These are phyloP conservation scores for Chaetodon trifasciatus DNA, from an alignment of 2,797 vertebrate genomes.

Conservation along the genomic window DNA sequence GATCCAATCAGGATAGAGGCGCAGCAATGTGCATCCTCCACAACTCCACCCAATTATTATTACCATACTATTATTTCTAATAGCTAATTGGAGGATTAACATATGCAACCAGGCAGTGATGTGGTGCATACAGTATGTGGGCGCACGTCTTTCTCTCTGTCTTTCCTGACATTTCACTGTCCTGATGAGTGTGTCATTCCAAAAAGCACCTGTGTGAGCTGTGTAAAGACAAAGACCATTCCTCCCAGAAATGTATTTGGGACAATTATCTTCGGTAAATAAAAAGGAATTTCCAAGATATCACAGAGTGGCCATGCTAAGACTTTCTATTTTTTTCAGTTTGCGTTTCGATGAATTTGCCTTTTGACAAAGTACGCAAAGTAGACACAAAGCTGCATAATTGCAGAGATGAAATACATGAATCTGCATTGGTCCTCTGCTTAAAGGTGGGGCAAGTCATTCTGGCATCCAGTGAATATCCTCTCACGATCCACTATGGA, in stretches of 20 bases:
- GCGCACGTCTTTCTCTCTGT: too few relatives aligned
- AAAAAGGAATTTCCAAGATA: not conserved
- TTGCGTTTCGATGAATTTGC: not conserved
- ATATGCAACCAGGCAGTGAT: not conserved
- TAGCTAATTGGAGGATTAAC: not conserved
- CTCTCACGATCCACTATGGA: too few relatives aligned
- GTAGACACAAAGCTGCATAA: constrained; percentile 7
- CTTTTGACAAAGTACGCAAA: not conserved
- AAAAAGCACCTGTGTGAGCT: too few relatives aligned
- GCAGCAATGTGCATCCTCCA: too few relatives aligned
- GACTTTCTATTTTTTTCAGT: not conserved
- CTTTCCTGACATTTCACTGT: not conserved
- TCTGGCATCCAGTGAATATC: too few relatives aligned
- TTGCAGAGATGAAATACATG: not conserved
- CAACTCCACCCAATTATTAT: too few relatives aligned
- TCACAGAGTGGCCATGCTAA: not conserved
- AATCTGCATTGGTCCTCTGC: not conserved
- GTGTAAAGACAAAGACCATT: not conserved
- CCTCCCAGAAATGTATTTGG: not conserved
- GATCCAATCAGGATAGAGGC: too few relatives aligned
- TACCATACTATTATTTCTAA: too few relatives aligned
- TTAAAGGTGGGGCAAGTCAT: not conserved
- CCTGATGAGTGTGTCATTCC: too few relatives aligned
- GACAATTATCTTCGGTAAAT: not conserved
- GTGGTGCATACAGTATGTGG: not conserved